A percentile compares a stretch with the other conserved stretches of the same genome.
Evolutionary conservation across 2,113 vertebrate genomes (phyloP).

Genomic region (Python bivittatus): DNA sequence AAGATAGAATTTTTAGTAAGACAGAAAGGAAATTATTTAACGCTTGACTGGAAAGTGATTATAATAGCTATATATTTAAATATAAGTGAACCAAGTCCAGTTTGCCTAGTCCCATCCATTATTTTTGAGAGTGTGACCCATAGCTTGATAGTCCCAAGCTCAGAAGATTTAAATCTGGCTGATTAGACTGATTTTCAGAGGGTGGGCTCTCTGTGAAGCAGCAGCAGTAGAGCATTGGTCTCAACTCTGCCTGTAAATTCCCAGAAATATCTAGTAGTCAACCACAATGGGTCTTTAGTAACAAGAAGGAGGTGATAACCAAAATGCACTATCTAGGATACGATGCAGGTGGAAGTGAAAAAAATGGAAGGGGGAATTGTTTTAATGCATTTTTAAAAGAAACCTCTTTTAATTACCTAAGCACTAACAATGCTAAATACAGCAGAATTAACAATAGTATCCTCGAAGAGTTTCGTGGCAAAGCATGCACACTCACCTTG

Average conservation of each 20-base stretch:
- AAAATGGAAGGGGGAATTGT: not conserved
- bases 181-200: not conserved
- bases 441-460: not conserved
- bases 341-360: not conserved
- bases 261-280: not conserved
- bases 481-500: not conserved
- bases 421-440: not conserved
- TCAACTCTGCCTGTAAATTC: no score
- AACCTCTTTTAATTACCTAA: not conserved
- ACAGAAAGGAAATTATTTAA: not conserved
- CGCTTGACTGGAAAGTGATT: not conserved
- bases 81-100: not conserved
- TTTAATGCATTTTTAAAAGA: not conserved
- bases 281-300: not conserved
- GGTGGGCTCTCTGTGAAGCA: not conserved
- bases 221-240: not conserved
- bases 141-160: not conserved
- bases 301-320: not conserved
- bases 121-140: not conserved
- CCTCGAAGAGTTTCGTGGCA: not conserved
- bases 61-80: not conserved
- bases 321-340: fast-evolving
- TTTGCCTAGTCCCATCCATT: not conserved
- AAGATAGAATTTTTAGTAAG: not conserved
- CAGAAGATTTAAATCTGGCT: not conserved